A percentile compares a stretch with the other conserved stretches of the same genome.
Evolutionary conservation across 1,140 invertebrate genomes (phyloP).

Genomic region (Ceratina calcarata): DNA sequence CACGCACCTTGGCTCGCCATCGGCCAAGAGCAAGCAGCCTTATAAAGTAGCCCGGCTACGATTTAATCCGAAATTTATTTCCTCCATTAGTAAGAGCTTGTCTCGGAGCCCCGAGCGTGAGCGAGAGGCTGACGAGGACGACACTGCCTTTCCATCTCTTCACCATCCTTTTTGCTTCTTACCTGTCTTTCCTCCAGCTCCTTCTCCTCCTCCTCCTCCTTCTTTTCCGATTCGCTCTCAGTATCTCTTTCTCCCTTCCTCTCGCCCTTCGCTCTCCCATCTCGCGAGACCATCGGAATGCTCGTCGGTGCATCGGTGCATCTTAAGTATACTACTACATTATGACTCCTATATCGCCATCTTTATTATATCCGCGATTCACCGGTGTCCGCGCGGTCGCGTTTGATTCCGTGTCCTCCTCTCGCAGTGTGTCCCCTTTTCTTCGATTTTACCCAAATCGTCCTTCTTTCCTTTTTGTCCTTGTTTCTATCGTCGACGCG

Average conservation of each 20-base stretch:
- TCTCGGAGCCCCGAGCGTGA: constrained; percentile 75
- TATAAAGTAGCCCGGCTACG: constrained; percentile 80
- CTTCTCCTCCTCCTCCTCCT: constrained; percentile 40
- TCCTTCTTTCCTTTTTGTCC: not conserved
- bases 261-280: constrained; percentile 27
- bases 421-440: constrained; percentile 35
- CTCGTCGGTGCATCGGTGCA: constrained; percentile 68
- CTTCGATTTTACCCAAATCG: not conserved
- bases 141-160: constrained; percentile 59
- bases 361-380: constrained; percentile 77
- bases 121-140: constrained; percentile 78
- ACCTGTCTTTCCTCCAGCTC: constrained; percentile 47
- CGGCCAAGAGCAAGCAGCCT: constrained; percentile 68
- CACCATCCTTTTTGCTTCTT: constrained; percentile 34
- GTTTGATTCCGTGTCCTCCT: constrained; percentile 67
- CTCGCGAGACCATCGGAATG: constrained; percentile 73
- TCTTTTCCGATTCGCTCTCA: not conserved
- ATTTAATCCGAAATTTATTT: constrained; percentile 82
- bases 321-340: constrained; percentile 75
- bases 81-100: constrained; percentile 81
- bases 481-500: not conserved
- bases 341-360: constrained; percentile 79
- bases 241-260: constrained; percentile 1
- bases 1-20: constrained; percentile 61
- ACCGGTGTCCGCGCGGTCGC: constrained; percentile 62